Base-by-base conservation (phyloP, 2,888 invertebrate species). In the Amiota mariae region DNA sequence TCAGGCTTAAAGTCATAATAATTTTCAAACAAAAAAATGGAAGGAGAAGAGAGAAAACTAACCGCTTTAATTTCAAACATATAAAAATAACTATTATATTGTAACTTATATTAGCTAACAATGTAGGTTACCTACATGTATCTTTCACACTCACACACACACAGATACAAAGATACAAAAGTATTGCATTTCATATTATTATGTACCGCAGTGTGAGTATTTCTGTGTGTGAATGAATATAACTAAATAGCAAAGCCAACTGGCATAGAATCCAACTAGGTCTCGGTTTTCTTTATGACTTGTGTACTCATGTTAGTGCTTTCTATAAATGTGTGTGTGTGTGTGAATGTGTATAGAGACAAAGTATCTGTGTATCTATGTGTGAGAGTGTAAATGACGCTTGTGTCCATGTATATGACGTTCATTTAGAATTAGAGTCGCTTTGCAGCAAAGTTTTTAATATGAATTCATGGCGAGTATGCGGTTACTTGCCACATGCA, bases 391-490 rank as follows among this genome's bases (percentile, higher is more conserved):
- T 75, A 36, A 36, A 36, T 36, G 36, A 36, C 36, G 36, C 36
- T 36, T 36, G 36, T 36, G 36, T 36, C 36, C 36, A 64, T 70
- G 75, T 71, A 4, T 59, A 20, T 20, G 20, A 20, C 36, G 72
- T 64, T 74, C 79, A 77, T 71, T 79, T 82, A 68, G 67, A 51
- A 68, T 68, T 68, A 51, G 70, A 20, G 51, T 57, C 54, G 24
- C 56, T 61, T 57, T 64, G 67, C 72, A 76, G 79, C 64, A 79
- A 82, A 82, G 75, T 82, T 83, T 83, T 82, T 82, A 83, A 83
- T 82, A 82, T 80, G 79, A 82, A 83, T 82, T 83, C 83, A 82
- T 82, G 80, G 75, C 79, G 10, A 51, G 51, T 54, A 68, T 68
- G 82, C 84, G 84, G 84, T 82, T 81, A 82, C 82, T 82, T 71